These are phyloP conservation scores for Acanthiza pusilla DNA, from an alignment of 2,797 vertebrate genomes.

Conservation along the genomic window DNA sequence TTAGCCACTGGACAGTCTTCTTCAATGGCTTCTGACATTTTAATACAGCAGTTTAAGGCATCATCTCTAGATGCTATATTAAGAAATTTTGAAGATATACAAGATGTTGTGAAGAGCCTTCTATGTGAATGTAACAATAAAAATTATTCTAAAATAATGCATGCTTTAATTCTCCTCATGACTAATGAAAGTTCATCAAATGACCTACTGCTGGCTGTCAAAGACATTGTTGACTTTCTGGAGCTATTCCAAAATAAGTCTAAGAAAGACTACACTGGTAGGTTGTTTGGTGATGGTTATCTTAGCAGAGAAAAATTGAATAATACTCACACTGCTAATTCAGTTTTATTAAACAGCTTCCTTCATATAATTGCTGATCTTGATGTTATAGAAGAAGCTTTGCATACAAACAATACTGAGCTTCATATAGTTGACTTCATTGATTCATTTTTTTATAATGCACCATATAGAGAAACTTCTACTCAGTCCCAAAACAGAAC, in stretches of 20 bases:
- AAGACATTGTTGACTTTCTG: constrained; percentile 11
- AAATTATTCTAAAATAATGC: not conserved
- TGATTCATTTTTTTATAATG: constrained; percentile 10
- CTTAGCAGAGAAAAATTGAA: not conserved
- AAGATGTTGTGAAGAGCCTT: not conserved
- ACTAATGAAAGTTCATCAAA: not conserved
- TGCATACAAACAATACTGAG: not conserved
- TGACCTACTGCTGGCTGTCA: not conserved
- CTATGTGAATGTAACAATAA: not conserved
- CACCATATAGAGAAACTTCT: not conserved
- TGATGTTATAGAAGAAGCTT: not conserved
- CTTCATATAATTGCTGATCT: not conserved
- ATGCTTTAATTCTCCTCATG: not conserved
- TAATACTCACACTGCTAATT: not conserved
- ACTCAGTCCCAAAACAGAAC: not conserved
- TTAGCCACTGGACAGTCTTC: not conserved
- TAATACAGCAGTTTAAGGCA: constrained; percentile 4
- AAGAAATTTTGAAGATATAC: constrained; percentile 7
- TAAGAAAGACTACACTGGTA: not conserved
- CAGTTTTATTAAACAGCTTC: constrained; percentile 22
- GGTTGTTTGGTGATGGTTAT: not conserved
- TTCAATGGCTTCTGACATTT: not conserved
- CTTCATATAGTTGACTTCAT: constrained; percentile 12
- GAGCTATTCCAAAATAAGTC: constrained; percentile 10
- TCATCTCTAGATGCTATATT: not conserved